These are phyloP conservation scores for Xiphophorus maculatus DNA, from an alignment of 2,113 vertebrate genomes.

Conservation along the genomic window DNA sequence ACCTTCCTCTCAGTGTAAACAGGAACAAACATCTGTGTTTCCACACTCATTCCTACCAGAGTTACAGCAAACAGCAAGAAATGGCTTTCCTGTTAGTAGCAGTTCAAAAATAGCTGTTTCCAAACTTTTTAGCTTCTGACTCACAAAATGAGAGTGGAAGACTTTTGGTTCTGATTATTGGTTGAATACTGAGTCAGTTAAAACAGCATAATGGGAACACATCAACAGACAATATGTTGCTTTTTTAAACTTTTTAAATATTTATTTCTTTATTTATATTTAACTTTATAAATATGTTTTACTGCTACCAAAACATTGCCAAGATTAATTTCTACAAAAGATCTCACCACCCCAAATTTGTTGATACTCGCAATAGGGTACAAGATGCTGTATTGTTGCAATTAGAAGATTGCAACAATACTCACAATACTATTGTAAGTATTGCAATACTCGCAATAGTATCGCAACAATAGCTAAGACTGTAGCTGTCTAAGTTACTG, in stretches of 20 bases:
- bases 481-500: no score
- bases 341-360: not conserved
- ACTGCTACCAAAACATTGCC: not conserved
- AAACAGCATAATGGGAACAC: not conserved
- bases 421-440: no score
- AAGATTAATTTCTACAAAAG: not conserved
- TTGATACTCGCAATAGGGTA: no score
- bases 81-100: not conserved
- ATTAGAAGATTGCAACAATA: no score
- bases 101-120: not conserved
- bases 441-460: no score
- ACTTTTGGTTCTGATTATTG: not conserved
- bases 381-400: no score
- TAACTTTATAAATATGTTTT: not conserved
- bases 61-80: conserved; percentile 23
- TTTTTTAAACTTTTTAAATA: not conserved
- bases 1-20: conserved; percentile 64
- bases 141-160: not conserved
- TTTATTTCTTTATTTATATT: not conserved
- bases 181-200: not conserved
- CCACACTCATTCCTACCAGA: conserved; percentile 36
- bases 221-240: not conserved
- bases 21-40: conserved; percentile 61
- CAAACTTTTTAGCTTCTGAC: not conserved
- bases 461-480: no score